Evolutionary conservation across 2,113 vertebrate species (phyloP), one percentile per base, ranked within the genome.

Genomic region (Pluvianellus socialis): DNA sequence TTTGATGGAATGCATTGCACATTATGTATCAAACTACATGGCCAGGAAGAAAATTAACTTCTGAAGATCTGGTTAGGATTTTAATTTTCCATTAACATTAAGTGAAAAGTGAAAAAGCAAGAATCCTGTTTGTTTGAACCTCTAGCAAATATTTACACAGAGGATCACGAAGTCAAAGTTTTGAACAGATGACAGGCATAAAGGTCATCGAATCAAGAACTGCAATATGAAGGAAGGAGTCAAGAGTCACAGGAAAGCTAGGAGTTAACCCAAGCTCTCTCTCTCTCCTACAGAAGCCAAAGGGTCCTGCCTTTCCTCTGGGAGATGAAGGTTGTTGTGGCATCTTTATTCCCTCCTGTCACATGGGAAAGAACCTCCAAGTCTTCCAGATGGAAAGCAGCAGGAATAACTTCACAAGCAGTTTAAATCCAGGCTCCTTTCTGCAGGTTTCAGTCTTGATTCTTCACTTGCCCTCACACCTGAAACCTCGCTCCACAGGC

Each of bases 41-140:
- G 49, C 2, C 50, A 11, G n/a, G 65, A 91, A 84, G 53, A 81
- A 93, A 95, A 87, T 92, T 89, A 95, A 95, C 95, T 94, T 92
- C 76, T 89, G 47, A 92, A 91, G 32, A 59, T 66, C 59, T 89
- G 83, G 65, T 35, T 74, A 52, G 32, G 45, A 21, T 77, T 95
- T 55, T 27, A 63, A 67, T 70, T 79, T 67, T 52, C 45, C 45
- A 33, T 49, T 59, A 61, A 55, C 38, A 27, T 14, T 59, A 88
- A 32, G 24, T 30, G 27, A 53, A 35, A 74, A 82, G 26, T 1
- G 14, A 32, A 40, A 83, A 86, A 86, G 45, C 7, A 33, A 74
- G 38, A 86, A 73, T 63, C 7, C 32, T 42, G 9, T 12, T 62
- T 33, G 47, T 55, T 55, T 75, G 65, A 88, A 59, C 27, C 52